A percentile compares a stretch with the other conserved stretches of the same genome.
Evolutionary conservation across 1,140 invertebrate species (phyloP).

Genomic region (Oedothorax gibbosus): DNA sequence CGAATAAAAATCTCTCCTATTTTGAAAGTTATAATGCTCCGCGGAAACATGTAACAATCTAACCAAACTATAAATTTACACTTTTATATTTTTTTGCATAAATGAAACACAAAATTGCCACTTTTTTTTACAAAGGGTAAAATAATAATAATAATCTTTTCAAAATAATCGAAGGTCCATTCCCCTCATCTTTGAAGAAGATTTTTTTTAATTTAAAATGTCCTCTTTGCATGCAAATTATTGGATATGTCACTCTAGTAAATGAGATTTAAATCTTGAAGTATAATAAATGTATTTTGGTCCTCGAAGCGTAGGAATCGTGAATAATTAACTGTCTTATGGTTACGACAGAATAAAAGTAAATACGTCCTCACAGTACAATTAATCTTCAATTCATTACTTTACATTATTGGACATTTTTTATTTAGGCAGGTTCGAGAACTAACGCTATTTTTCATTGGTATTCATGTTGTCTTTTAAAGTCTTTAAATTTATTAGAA

Average conservation of each 20-base stretch:
- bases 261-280: slow-evolving; percentile 11
- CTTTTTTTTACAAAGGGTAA: too few species aligned
- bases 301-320: background rate
- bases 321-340: slow-evolving; percentile 41
- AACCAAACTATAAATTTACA: too few species aligned
- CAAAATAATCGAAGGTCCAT: slow-evolving; percentile 14
- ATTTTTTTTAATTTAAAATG: slow-evolving; percentile 15
- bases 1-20: too few species aligned
- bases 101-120: too few species aligned
- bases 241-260: slow-evolving; percentile 21
- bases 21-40: too few species aligned
- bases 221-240: slow-evolving; percentile 8
- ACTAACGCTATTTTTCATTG: too few species aligned
- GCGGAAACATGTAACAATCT: too few species aligned
- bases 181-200: slow-evolving; percentile 6
- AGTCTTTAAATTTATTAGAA: too few species aligned
- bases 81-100: too few species aligned
- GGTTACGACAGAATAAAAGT: slow-evolving; percentile 38
- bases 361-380: background rate
- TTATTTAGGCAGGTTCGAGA: background rate
- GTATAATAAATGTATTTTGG: slow-evolving; percentile 26
- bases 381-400: slow-evolving; percentile 34
- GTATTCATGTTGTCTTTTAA: too few species aligned
- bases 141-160: background rate
- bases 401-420: background rate